These are phyloP conservation scores for Mystacornis crossleyi DNA, from an alignment of 2,113 vertebrate species.

Conservation along the genomic window DNA sequence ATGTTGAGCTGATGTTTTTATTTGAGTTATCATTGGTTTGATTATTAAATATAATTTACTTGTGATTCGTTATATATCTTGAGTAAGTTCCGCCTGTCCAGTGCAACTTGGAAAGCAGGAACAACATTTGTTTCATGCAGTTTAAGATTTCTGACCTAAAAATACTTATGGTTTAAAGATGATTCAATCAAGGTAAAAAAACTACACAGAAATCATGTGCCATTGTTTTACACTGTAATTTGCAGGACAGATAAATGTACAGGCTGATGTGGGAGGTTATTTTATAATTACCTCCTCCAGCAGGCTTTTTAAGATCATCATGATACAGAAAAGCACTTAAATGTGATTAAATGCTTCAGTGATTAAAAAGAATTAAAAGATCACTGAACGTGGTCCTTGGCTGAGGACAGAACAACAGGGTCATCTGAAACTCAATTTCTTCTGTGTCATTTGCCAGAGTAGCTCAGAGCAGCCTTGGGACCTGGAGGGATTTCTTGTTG, in stretches of 20 bases:
- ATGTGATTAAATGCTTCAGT: not conserved
- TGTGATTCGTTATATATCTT: accelerated
- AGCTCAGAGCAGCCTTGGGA: not conserved
- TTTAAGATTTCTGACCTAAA: not conserved
- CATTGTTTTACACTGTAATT: not conserved
- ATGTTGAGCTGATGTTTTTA: not conserved
- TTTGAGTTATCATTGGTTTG: not conserved
- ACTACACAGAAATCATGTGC: accelerated
- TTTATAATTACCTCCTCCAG: not conserved
- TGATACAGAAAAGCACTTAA: not conserved
- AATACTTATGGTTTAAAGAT: not conserved
- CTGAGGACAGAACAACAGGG: not conserved
- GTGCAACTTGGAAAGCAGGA: not conserved
- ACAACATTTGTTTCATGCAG: not conserved
- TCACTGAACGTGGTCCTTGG: accelerated
- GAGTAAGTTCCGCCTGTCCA: not conserved
- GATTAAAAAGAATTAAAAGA: not conserved
- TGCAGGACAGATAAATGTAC: not conserved
- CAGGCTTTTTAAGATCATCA: not conserved
- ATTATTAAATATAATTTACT: not conserved
- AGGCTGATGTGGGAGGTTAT: not conserved
- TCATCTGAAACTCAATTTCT: not conserved
- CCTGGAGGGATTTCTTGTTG: not conserved
- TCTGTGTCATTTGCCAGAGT: not conserved
- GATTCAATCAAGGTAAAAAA: not conserved